Base-by-base conservation (phyloP, 2,113 vertebrate species). In the Zapornia atra region DNA sequence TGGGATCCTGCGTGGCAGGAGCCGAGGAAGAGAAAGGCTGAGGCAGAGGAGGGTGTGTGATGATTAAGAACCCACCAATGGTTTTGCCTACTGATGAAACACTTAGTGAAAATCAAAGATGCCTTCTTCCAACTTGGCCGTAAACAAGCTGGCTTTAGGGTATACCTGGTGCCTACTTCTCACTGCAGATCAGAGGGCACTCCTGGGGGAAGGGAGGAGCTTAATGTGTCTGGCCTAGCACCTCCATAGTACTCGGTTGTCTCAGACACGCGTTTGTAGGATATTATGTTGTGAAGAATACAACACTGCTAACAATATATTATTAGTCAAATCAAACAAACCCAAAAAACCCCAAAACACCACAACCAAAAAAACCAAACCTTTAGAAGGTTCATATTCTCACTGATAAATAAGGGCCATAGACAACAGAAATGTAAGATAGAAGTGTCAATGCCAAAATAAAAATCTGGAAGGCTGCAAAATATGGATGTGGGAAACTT, bases 1-100 rank as follows among this genome's bases (percentile, higher is more conserved):
- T 2, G 2, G 34, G n/a, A 66, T 28, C n/a, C 26, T 24, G 54
- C 53, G 15, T 4, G 5, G 3, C 0, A 59, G 3, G 12, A 4
- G 26, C 12, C 18, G 5, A 17, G 13, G 8, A 54, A 71, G 17
- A 72, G 48, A 88, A 51, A 78, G 9, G 12, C 9, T 85, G 69
- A 84, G 42, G 38, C 6, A 60, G n/a, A 22, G 13, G n/a, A 2
- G 0, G 4, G 10, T 7, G 8, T 31, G 18, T 60, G 34, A 26
- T 38, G 54, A 53, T 69, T 90, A 61, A 59, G 44, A 66, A 38
- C 24, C 9, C 1, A 0, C 13, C 1, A 1, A 56, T 36, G 19
- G 15, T 22, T 20, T 36, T 11, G 6, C 21, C 25, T 64, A 19
- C 46, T 38, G 46, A 2, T 1, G 10, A 25, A 90, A 15, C 3